A percentile compares a stretch with the other conserved stretches of the same genome.
phyloP scores from a whole-genome alignment of 2,113 vertebrate genomes.

The Menura novaehollandiae region DNA sequence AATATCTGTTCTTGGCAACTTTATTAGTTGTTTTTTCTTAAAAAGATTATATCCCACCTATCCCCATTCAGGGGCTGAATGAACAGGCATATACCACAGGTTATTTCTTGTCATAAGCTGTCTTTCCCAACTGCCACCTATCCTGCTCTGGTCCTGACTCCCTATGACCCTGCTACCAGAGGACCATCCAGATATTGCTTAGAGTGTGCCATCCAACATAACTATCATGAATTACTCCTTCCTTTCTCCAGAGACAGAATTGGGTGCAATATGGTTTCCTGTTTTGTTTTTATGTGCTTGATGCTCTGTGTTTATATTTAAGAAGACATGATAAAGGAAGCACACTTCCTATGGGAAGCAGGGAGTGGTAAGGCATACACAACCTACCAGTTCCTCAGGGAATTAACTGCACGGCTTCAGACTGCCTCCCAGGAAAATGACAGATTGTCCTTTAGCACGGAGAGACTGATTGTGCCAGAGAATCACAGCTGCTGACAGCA shows the following conservation, averaged over 20 bases:
- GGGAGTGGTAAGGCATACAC: neutral
- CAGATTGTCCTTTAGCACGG: neutral
- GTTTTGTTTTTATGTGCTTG: neutral
- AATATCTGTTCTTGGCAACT: slow-evolving; percentile 83
- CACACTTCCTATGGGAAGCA: neutral
- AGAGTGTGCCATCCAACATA: neutral
- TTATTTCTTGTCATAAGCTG: slow-evolving; percentile 39
- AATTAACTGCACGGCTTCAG: neutral
- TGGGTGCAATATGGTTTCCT: neutral
- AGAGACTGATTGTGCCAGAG: neutral
- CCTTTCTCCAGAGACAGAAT: neutral
- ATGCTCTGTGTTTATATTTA: neutral
- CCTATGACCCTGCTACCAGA: neutral
- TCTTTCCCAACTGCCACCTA: neutral
- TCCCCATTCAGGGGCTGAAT: slow-evolving; percentile 31
- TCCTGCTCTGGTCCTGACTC: neutral
- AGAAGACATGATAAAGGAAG: neutral
- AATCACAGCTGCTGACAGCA: neutral
- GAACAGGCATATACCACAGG: neutral
- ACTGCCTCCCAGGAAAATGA: neutral
- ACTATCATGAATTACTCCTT: neutral
- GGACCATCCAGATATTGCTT: accelerated
- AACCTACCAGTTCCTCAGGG: neutral
- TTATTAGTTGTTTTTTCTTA: slow-evolving; percentile 71
- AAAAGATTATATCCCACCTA: slow-evolving; percentile 64